Percentiles rank a stretch among this genome's conserved stretches.
Evolutionary conservation across 2,113 vertebrate species (phyloP).

Genomic region (Procapra przewalskii): DNA sequence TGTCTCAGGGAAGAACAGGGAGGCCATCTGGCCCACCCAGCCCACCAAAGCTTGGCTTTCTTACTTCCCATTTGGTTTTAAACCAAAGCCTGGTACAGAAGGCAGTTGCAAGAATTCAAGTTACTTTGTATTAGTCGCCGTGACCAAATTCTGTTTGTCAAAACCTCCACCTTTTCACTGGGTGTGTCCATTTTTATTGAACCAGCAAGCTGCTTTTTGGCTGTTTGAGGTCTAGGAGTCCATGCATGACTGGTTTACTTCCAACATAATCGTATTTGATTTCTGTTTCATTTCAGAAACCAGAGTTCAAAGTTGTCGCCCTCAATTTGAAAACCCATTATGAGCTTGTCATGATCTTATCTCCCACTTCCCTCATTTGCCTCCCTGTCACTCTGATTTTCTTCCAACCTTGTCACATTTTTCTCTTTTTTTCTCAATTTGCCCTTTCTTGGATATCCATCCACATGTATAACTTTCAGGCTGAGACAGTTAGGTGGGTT

Average conservation of each 20-base stretch:
- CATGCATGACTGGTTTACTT: slow-evolving; percentile 23
- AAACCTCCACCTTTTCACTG: not conserved
- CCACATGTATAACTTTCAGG: not conserved
- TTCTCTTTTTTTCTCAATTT: slow-evolving; percentile 13
- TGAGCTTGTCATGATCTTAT: slow-evolving; percentile 51
- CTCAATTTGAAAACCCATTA: slow-evolving; percentile 45
- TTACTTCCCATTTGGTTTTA: slow-evolving; percentile 25
- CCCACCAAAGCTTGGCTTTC: not conserved
- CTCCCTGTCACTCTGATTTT: slow-evolving; percentile 44
- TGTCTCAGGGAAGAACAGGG: not conserved
- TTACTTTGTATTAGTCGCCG: not conserved
- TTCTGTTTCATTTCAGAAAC: slow-evolving; percentile 34
- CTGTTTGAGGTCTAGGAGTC: not conserved
- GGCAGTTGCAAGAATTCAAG: not conserved
- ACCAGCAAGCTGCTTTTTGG: not conserved
- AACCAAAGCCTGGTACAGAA: not conserved
- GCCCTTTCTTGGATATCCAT: not conserved
- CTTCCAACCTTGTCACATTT: slow-evolving; percentile 23
- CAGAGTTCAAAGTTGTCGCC: slow-evolving; percentile 46
- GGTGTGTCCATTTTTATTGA: slow-evolving; percentile 16
- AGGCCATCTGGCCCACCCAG: not conserved
- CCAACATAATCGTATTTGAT: slow-evolving; percentile 30
- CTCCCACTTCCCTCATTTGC: slow-evolving; percentile 33
- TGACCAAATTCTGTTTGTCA: slow-evolving; percentile 18
- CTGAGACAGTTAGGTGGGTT: not conserved